Evolutionary conservation across 2,888 invertebrate genomes (phyloP), one percentile per base, ranked within the genome.

Genomic region (Drepanosiphum platanoidis): DNA sequence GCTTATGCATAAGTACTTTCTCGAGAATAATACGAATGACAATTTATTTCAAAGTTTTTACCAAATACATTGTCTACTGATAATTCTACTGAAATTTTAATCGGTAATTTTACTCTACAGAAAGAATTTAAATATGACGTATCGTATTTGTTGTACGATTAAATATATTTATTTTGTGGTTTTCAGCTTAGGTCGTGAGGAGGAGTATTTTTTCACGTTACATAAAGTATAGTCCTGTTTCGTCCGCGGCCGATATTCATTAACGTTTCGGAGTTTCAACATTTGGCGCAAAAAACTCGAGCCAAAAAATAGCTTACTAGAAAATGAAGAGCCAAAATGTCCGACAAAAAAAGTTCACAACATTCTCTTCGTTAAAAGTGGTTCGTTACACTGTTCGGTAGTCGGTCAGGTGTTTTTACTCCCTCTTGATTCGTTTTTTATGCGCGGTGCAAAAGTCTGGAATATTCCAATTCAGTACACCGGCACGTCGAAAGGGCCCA

Each of bases 311-410:
- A 42, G 66, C 22, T 1, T 32, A 22, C 22, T n/a, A 8, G 32
- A 42, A 78, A 64, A 78, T 32, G 7, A 15, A 42, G 42, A 78
- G 3, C 30, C 32, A 32, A 42, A 42, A 78, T 42, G 22, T 66
- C 30, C 39, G 30, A 66, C 34, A 58, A 27, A 30, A 64, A 64
- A 78, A 66, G 42, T 66, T 64, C 22, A 64, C 2, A 42, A 42
- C 30, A 7, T 78, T 78, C 22, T 39, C 32, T 78, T 64, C 15
- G 42, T 78, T 64, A n/a, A 78, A 64, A 78, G 42, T 42, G 42
- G 42, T 78, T 78, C 64, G 42, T 78, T 42, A 30, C 22, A 22
- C 64, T 8, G 27, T 78, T 64, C 42, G 30, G 22, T n/a, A 66
- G 32, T 7, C 39, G 39, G 39, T 64, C 64, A 42, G 64, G 15